phyloP scores from a whole-genome alignment of 2,797 vertebrate genomes.

The Eutrigla gurnardus region DNA sequence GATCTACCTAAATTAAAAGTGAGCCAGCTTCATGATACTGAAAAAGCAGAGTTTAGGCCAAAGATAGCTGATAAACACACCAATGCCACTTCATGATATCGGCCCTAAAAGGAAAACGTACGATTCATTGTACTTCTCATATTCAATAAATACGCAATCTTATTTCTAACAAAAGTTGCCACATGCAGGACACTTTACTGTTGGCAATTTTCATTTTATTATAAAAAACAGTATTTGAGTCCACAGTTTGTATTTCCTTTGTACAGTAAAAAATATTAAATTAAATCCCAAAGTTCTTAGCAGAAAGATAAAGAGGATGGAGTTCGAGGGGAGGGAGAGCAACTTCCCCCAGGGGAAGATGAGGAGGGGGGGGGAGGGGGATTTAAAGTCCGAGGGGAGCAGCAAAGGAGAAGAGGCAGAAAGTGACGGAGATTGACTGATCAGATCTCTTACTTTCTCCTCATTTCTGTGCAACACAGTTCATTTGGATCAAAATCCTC shows the following conservation, averaged over 20 bases:
- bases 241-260: slow-evolving; percentile 88
- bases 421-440: slow-evolving; percentile 54
- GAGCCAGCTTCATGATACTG: not conserved
- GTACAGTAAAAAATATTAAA: slow-evolving; percentile 91
- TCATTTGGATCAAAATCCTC: slow-evolving; percentile 81
- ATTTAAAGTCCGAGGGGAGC: slow-evolving; percentile 73
- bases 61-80: not conserved
- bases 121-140: no score
- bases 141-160: not conserved
- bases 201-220: slow-evolving; percentile 87
- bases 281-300: slow-evolving; percentile 85
- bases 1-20: not conserved
- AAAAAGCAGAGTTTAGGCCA: not conserved
- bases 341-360: slow-evolving; percentile 41
- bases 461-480: slow-evolving; percentile 84
- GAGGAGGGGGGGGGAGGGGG: slow-evolving; percentile 20
- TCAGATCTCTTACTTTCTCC: slow-evolving; percentile 58
- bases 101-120: not conserved
- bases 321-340: slow-evolving; percentile 56
- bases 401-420: slow-evolving; percentile 79
- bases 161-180: slow-evolving; percentile 22
- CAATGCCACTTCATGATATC: not conserved
- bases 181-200: slow-evolving; percentile 45
- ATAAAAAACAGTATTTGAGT: slow-evolving; percentile 86
- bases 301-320: slow-evolving; percentile 80